These are phyloP conservation scores for Rhodeus uyekii DNA, from an alignment of 2,797 vertebrate genomes.

Conservation along the genomic window DNA sequence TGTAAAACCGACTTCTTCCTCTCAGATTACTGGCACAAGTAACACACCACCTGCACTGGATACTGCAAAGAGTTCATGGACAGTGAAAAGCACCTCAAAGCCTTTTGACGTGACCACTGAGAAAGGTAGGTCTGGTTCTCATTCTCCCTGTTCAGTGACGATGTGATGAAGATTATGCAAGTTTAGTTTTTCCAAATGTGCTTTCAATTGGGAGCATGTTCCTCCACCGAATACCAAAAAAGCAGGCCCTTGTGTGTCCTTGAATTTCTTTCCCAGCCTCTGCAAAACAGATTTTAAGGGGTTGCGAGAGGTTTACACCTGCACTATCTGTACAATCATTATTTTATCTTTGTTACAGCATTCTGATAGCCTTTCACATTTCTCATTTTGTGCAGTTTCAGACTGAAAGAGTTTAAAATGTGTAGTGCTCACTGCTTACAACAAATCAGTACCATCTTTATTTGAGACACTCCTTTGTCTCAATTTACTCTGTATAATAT, in stretches of 20 bases:
- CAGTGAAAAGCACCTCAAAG: slow-evolving; percentile 10
- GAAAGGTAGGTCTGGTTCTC: slow-evolving; percentile 39
- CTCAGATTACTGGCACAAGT: not conserved
- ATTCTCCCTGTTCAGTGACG: not conserved
- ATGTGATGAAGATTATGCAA: not conserved
- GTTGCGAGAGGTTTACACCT: slow-evolving; percentile 8
- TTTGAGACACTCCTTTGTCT: slow-evolving; percentile 9
- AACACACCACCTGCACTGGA: slow-evolving; percentile 7
- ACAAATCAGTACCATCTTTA: slow-evolving; percentile 8
- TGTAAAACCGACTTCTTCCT: not conserved
- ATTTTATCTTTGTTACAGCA: not conserved
- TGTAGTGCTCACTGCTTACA: not conserved
- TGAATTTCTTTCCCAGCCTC: slow-evolving; percentile 13
- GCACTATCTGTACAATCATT: not conserved
- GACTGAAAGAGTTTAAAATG: not conserved
- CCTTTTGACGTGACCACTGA: slow-evolving; percentile 36
- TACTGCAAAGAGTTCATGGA: slow-evolving; percentile 27
- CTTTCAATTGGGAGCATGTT: not conserved
- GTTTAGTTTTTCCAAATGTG: slow-evolving; percentile 1
- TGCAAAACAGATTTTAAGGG: not conserved
- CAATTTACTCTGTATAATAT: slow-evolving; percentile 7
- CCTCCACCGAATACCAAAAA: not conserved
- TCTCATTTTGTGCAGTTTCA: not conserved
- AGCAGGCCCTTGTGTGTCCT: slow-evolving; percentile 11
- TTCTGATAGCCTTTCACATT: not conserved